Evolutionary conservation across 2,888 invertebrate genomes (phyloP), one percentile per base, ranked within the genome.

Genomic region (Blastobasis lacticolella): DNA sequence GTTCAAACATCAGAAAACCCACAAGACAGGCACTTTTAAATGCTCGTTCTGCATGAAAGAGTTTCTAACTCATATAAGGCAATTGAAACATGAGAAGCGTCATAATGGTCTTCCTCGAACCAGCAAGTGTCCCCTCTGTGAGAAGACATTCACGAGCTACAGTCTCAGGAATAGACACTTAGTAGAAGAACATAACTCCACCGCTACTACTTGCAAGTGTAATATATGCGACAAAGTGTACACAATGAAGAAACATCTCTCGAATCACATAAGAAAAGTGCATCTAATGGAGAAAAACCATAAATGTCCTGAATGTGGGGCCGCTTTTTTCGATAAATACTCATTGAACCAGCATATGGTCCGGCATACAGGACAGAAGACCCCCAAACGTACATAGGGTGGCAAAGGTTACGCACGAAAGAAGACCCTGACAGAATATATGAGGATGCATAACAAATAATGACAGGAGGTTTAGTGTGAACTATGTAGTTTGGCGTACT

Each of bases 291-390:
- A 23, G 23, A 23, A 23, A 8, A 60, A 70, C 10, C 76, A 78
- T 44, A 68, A 70, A 4, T 89, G 89, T 46, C 59, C 68, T 0
- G 58, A 72, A 4, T 89, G 89, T 43, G 81, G 79, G 1, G 83
- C 75, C 60, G 63, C 64, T 0, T 81, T 79, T 54, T 75, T 64
- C 47, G 60, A 56, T 0, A 55, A 58, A 43, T 46, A 54, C 4
- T 63, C 63, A 36, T 49, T 74, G 10, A 65, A 62, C 0, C 62
- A 61, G 5, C 79, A 80, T 45, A 65, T 68, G 64, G 60, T 75
- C n/a, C 78, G 71, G 44, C 83, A 86, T 57, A 72, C 74, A 0
- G 76, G 73, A 5, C 62, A 63, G n/a, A 77, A 71, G 57, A 67
- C 71, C 4, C 81, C 69, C 49, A 62, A 73, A 45, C 85, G 87